These are phyloP conservation scores for Euglossa dilemma DNA, from an alignment of 1,140 invertebrate species.

Conservation along the genomic window DNA sequence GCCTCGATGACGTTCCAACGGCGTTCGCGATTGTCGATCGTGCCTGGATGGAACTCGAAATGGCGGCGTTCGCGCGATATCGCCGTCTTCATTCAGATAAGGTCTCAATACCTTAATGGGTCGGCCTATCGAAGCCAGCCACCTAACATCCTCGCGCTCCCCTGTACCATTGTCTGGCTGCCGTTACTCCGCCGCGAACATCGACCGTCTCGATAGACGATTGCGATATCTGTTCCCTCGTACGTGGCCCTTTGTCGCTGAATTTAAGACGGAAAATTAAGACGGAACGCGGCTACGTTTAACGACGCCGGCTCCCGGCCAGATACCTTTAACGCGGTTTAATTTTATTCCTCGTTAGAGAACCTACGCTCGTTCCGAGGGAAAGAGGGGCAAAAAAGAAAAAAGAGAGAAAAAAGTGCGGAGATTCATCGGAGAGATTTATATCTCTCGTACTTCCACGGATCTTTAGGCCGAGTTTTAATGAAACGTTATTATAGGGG, in stretches of 20 bases:
- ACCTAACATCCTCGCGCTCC: conserved; percentile 56
- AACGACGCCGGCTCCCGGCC: too few species aligned
- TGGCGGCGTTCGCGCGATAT: conserved; percentile 57
- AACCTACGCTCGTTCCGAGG: background rate
- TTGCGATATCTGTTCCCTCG: background rate
- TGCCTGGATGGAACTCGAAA: conserved; percentile 60
- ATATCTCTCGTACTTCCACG: background rate
- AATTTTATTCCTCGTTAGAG: conserved; percentile 5
- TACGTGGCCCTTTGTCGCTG: background rate
- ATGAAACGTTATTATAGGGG: conserved; percentile 36
- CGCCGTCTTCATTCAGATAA: conserved; percentile 78
- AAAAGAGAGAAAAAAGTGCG: background rate
- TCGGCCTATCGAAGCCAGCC: conserved; percentile 54
- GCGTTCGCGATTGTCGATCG: conserved; percentile 37
- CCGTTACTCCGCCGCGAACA: conserved; percentile 13
- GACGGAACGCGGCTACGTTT: background rate
- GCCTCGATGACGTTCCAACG: conserved; percentile 28
- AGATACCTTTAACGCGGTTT: background rate
- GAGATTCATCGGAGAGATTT: conserved; percentile 3
- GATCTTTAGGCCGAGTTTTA: conserved; percentile 15
- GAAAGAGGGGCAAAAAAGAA: too few species aligned
- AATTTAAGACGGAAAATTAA: conserved; percentile 17
- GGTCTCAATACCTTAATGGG: conserved; percentile 74
- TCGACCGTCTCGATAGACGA: conserved; percentile 18
- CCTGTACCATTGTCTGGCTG: conserved; percentile 26